These are phyloP conservation scores for Crotophaga sulcirostris DNA, from an alignment of 2,113 vertebrate species.

Conservation along the genomic window DNA sequence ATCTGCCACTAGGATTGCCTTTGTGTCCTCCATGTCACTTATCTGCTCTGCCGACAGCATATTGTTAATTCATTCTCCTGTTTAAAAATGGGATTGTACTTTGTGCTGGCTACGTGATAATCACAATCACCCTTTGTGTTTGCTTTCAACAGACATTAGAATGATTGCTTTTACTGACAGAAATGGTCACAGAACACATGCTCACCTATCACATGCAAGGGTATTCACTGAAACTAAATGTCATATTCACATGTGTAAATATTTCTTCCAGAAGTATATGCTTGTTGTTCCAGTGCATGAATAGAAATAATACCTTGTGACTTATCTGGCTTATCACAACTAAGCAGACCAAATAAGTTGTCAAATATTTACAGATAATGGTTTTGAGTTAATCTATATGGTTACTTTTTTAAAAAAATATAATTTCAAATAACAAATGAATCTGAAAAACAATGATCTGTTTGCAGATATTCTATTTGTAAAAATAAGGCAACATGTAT, in stretches of 20 bases:
- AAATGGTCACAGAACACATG: background rate
- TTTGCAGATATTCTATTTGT: background rate
- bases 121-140: constrained; percentile 11
- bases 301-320: background rate
- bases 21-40: background rate
- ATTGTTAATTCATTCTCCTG: constrained; percentile 22
- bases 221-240: constrained; percentile 7
- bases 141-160: constrained; percentile 16
- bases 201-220: background rate
- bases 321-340: background rate
- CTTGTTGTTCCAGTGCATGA: background rate
- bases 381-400: background rate
- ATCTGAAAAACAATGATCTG: background rate
- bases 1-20: background rate
- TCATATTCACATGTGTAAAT: background rate
- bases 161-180: constrained; percentile 19
- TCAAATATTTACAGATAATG: background rate
- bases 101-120: background rate
- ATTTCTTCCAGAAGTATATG: background rate
- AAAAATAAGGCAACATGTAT: constrained; percentile 26
- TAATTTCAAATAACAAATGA: background rate
- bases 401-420: background rate
- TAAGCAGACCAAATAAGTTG: background rate
- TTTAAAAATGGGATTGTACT: constrained; percentile 37
- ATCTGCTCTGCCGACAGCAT: background rate